phyloP scores from a whole-genome alignment of 2,113 vertebrate genomes.

The Oncorhynchus masou region DNA sequence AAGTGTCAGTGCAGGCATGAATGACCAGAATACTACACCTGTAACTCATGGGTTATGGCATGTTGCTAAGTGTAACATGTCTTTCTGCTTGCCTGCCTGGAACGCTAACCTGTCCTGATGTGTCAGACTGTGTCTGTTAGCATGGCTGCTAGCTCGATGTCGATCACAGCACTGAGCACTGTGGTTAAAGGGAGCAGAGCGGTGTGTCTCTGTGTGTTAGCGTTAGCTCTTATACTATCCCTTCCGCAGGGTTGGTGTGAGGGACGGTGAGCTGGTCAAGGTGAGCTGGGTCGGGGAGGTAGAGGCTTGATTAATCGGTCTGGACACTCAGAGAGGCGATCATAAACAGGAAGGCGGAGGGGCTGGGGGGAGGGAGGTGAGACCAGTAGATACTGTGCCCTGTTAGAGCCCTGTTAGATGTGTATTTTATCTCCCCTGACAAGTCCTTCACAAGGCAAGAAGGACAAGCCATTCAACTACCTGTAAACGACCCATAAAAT shows the following conservation, averaged over 20 bases:
- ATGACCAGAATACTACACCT: conserved; percentile 42
- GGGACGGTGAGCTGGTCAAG: conserved; percentile 46
- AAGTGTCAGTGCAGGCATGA: conserved; percentile 47
- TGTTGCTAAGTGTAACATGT: conserved; percentile 28
- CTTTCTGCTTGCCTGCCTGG: conserved; percentile 55
- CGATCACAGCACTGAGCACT: conserved; percentile 22
- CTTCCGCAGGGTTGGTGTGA: conserved; percentile 18
- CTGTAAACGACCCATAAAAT: conserved; percentile 67
- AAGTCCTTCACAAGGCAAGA: conserved; percentile 60
- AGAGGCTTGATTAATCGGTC: background rate
- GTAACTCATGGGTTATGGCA: conserved; percentile 23
- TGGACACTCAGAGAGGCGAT: background rate
- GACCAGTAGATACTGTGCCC: background rate
- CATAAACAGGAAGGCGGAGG: background rate
- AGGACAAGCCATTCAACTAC: conserved; percentile 59
- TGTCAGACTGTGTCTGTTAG: conserved; percentile 41
- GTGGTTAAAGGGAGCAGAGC: background rate
- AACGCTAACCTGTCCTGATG: conserved; percentile 7
- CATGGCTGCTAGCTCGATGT: conserved; percentile 50
- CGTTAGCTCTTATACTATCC: conserved; percentile 21
- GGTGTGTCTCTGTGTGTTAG: background rate
- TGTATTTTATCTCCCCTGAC: conserved; percentile 46
- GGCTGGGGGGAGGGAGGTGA: background rate
- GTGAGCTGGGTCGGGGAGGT: conserved; percentile 30
- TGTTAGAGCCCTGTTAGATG: background rate